Percentiles rank a stretch among this genome's conserved stretches.
phyloP scores from a whole-genome alignment of 2,113 vertebrate genomes.

The human (Homo sapiens) region DNA sequence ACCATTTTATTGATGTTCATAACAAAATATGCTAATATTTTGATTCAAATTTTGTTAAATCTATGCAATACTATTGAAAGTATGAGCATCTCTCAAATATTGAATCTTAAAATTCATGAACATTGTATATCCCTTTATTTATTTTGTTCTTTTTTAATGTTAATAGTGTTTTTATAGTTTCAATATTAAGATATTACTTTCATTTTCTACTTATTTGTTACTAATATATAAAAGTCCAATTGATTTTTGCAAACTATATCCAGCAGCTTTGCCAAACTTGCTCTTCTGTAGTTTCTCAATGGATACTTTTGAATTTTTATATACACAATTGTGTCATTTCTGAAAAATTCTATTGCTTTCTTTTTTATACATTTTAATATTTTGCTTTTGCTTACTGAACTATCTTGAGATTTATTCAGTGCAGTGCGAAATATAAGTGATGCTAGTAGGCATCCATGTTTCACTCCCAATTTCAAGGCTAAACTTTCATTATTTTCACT shows the following conservation, averaged over 20 bases:
- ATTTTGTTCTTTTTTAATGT: neutral
- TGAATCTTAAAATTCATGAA: neutral
- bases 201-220: neutral
- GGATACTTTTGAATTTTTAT: neutral
- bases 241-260: neutral
- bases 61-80: neutral
- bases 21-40: neutral
- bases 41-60: neutral
- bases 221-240: neutral
- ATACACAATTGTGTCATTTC: neutral
- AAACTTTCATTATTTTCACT: neutral
- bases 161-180: neutral
- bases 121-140: neutral
- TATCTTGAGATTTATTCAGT: neutral
- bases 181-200: neutral
- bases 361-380: neutral
- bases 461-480: neutral
- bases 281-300: neutral
- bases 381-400: neutral
- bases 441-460: accelerated
- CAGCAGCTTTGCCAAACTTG: neutral
- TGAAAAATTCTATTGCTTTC: neutral
- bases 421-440: neutral
- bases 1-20: neutral
- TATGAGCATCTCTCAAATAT: neutral